Evolutionary conservation across 2,888 invertebrate species (phyloP).

Genomic region (Operophtera brumata): DNA sequence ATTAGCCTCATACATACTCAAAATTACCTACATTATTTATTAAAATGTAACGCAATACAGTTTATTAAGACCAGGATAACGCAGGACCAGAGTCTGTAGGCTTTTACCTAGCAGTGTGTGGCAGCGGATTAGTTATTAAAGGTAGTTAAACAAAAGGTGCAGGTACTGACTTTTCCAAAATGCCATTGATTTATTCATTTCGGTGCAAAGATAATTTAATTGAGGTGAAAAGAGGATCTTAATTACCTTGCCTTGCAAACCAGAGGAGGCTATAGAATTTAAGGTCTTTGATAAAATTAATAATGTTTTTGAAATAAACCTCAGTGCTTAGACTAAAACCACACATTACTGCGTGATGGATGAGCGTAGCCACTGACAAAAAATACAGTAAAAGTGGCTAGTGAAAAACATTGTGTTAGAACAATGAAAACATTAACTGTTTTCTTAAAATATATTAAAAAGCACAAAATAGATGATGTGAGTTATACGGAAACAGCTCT

Average conservation of each 20-base stretch:
- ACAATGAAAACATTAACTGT: no score
- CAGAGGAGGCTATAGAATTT: neutral
- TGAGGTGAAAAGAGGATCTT: slow-evolving; percentile 26
- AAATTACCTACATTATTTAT: neutral
- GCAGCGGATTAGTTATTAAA: no score
- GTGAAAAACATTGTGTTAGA: no score
- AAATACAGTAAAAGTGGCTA: no score
- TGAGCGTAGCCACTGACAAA: no score
- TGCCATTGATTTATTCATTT: slow-evolving; percentile 25
- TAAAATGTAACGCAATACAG: neutral
- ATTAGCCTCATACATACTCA: no score
- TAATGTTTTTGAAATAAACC: neutral
- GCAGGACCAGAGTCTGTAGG: no score
- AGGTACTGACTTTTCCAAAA: neutral
- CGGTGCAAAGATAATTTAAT: slow-evolving; percentile 22
- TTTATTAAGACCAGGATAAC: neutral
- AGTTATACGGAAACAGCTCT: neutral
- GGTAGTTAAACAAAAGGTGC: neutral
- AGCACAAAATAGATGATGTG: neutral
- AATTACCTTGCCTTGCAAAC: slow-evolving; percentile 20
- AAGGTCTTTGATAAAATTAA: neutral
- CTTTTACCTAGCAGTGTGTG: no score
- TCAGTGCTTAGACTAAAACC: neutral
- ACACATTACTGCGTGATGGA: no score
- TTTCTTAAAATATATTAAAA: neutral